Base-by-base conservation (phyloP, 2,888 invertebrate species). In the Drosophila neonasuta region DNA sequence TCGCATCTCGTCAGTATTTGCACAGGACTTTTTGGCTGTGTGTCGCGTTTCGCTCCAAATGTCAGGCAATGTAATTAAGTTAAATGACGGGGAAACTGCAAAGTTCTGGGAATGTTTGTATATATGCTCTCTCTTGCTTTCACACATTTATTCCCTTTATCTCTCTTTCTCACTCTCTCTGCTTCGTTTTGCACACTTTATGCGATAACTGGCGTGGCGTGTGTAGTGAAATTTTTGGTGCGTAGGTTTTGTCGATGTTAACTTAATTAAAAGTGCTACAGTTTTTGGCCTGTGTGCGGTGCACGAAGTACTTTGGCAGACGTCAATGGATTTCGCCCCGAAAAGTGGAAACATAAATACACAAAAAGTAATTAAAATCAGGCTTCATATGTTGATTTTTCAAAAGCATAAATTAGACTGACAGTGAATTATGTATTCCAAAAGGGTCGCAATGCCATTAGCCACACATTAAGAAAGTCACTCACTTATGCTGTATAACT, bases 11-110 rank as follows among this genome's bases (percentile, higher is more conserved):
- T 11, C 46, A 39, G 30, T 61, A 42, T 48, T 61, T 32, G 56
- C 30, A 56, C 17, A 67, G 66, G 61, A 68, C 67, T 61, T 71
- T 67, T 71, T 59, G 72, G 61, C 73, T 70, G 39, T 30, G 70
- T 39, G 70, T 39, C 45, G 63, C 42, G 71, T 52, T 74, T 70
- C 67, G 67, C 71, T 55, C 77, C 74, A 77, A 69, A 72, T 72
- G 68, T 68, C 72, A 58, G 80, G 72, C 77, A 71, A 70, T 79
- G 83, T 82, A 80, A 82, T 81, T 80, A 81, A 81, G 83, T 81
- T 81, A 79, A 81, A 81, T 81, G 83, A 77, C 62, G 72, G 73
- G 79, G 71, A 81, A 81, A 79, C 77, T 82, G 73, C 64, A 73
- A 81, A 80, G 73, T 81, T 82, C 71, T 65, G 68, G 15, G 54